Evolutionary conservation across 2,797 vertebrate genomes (phyloP), one percentile per base, ranked within the genome.

Genomic region (Poecilia gillii): DNA sequence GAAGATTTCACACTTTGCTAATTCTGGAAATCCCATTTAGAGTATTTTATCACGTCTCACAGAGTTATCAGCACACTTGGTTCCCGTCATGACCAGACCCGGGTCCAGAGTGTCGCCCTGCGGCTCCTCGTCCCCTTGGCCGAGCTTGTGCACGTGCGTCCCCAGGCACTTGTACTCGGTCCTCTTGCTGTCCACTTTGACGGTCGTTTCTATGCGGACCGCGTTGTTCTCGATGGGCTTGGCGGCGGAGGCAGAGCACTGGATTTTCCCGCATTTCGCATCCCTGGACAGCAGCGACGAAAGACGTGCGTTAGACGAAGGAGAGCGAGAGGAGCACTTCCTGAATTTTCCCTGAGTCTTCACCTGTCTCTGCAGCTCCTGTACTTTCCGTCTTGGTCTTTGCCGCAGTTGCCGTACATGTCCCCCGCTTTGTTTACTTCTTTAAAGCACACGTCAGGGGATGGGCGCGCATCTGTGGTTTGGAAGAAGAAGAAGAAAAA

Each of bases 241-340:
- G 49, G 88, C 77, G 49, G 97, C 96, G 3, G 96, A 91, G 41
- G 97, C 96, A 85, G 96, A 94, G 88, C 99, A 99, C 93, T 99
- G 99, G 93, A 99, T 99, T 94, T 99, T 99, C 72, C 99, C 99
- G 79, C 99, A 99, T 90, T 96, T 97, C 47, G 97, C 96, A 86
- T 99, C 96, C 77, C 99, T 99, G 85, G 3, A 1, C 36, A 9
- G 66, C 41, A 46, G 1, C 36, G 73, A 74, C n/a, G 6, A 33
- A 2, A 39, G 43, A 55, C 41, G 36, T 0, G 2, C 41, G 62
- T 57, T 3, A 76, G 14, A 9, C 25, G 6, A 80, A 0, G 28
- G 28, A 28, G 39, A 18, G 16, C 7, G 16, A 23, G 73, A 73
- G 7, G 3, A 28, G 12, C 59, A 1, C 55, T 28, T 28, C 36